Evolutionary conservation across 2,113 vertebrate species (phyloP).

Genomic region (Petrocephalus microphthalmus): DNA sequence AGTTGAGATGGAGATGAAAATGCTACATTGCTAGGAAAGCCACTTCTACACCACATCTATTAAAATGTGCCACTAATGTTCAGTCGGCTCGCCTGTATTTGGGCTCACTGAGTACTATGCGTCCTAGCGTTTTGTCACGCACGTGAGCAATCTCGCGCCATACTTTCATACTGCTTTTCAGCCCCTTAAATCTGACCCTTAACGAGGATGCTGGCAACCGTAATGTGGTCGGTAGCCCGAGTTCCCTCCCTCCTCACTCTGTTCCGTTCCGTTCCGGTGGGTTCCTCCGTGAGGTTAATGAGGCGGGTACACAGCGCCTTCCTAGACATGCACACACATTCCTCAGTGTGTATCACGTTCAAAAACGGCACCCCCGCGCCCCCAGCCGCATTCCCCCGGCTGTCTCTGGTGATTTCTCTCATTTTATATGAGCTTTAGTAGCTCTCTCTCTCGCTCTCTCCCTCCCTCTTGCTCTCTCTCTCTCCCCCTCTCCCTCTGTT

Average conservation of each 20-base stretch:
- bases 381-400: background rate
- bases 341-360: background rate
- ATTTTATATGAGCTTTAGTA: background rate
- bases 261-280: conserved; percentile 30
- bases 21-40: background rate
- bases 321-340: background rate
- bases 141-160: background rate
- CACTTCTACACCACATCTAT: background rate
- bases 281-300: conserved; percentile 46
- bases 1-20: background rate
- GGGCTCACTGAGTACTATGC: background rate
- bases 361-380: background rate
- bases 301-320: background rate
- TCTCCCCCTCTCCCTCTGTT: background rate
- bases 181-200: background rate
- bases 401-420: background rate
- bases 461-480: background rate
- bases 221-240: background rate
- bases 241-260: background rate
- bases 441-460: background rate
- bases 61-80: background rate
- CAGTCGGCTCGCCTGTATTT: background rate
- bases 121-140: background rate
- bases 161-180: background rate
- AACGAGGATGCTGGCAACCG: background rate